phyloP scores from a whole-genome alignment of 1,140 invertebrate species.

The Hylaeus volcanicus region DNA sequence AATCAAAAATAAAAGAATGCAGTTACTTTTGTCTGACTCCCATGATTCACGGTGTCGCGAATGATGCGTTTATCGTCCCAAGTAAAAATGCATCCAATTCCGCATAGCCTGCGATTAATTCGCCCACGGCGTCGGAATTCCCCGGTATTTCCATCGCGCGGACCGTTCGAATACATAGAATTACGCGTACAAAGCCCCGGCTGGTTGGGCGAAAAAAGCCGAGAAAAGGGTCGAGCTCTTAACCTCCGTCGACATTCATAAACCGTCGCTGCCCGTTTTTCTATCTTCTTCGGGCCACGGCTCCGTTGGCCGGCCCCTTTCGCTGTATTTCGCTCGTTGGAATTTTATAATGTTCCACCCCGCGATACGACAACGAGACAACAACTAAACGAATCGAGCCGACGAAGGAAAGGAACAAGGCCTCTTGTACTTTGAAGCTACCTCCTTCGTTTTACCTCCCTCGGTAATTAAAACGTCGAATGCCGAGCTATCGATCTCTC shows the following conservation, averaged over 20 bases:
- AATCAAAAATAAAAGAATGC: too few relatives aligned
- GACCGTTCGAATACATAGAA: not conserved
- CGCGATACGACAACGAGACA: not conserved
- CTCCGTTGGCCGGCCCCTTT: not conserved
- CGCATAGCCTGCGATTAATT: conserved; percentile 33
- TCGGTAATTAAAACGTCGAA: conserved; percentile 24
- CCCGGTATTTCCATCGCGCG: not conserved
- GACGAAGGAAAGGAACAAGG: not conserved
- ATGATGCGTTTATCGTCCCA: conserved; percentile 2
- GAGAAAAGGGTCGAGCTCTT: conserved; percentile 14
- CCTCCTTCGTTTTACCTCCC: not conserved
- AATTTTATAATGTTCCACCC: conserved; percentile 16
- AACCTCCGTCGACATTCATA: conserved; percentile 20
- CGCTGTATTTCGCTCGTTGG: not conserved
- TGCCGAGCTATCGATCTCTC: not conserved
- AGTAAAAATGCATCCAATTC: conserved; percentile 27
- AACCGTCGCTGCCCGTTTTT: conserved; percentile 7
- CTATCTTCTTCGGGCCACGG: not conserved
- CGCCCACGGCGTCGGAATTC: conserved; percentile 7
- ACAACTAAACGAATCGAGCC: not conserved
- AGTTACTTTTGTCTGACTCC: too few relatives aligned
- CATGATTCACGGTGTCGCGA: conserved; percentile 33
- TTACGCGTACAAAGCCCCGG: conserved; percentile 11
- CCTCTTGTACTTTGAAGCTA: not conserved
- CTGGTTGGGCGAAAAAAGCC: not conserved